A percentile compares a stretch with the other conserved stretches of the same genome.
Evolutionary conservation across 2,888 invertebrate species (phyloP).

Genomic region (Polyommatus iphigenia): DNA sequence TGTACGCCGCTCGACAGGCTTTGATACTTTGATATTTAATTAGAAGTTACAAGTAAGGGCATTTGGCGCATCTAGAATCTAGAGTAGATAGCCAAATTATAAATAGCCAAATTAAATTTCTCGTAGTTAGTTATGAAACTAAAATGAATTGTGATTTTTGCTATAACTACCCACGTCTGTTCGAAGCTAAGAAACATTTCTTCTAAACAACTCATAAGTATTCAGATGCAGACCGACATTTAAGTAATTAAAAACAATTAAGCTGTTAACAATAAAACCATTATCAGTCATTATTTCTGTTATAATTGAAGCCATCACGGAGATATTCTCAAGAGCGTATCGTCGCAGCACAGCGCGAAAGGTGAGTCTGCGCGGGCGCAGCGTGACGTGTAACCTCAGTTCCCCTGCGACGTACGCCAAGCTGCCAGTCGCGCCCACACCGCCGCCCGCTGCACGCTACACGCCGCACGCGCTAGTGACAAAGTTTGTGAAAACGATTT

Average conservation of each 20-base stretch:
- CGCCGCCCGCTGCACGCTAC: conserved; percentile 21
- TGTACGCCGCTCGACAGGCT: conserved; percentile 40
- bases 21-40: conserved; percentile 55
- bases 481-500: conserved; percentile 12
- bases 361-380: conserved; percentile 75
- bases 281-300: background rate
- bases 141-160: too few species aligned
- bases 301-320: background rate
- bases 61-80: too few species aligned
- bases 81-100: too few species aligned
- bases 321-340: conserved; percentile 54
- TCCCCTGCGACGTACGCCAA: conserved; percentile 54
- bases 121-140: too few species aligned
- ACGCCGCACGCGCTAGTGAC: conserved; percentile 4
- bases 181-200: background rate
- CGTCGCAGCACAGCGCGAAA: conserved; percentile 57
- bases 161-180: too few species aligned
- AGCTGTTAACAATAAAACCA: background rate
- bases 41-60: too few species aligned
- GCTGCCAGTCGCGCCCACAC: background rate
- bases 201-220: background rate
- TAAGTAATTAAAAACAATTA: background rate
- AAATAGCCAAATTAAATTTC: too few species aligned
- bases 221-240: background rate
- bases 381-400: conserved; percentile 64